Base-by-base conservation (phyloP, 2,113 vertebrate genomes). In the Scortum barcoo region DNA sequence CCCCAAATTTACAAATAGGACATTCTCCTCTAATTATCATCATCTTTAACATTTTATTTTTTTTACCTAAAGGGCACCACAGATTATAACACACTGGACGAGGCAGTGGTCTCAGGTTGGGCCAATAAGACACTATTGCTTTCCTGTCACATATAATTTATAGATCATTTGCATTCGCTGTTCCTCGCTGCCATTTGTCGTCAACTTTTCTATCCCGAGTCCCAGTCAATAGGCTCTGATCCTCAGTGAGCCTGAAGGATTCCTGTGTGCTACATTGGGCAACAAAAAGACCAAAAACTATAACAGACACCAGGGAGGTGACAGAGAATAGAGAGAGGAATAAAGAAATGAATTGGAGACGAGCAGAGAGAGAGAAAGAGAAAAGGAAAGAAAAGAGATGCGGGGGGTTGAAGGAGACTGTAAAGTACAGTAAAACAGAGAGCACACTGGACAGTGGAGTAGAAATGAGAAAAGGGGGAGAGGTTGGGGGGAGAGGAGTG, bases 121-220 rank as follows among this genome's bases (percentile, higher is more conserved):
- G 93, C 95, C 95, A 96, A 95, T 96, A 92, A 96, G 95, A 96
- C 95, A 94, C 94, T 96, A 97, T 98, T 97, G 96, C 97, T 97
- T 97, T 97, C 93, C 97, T 97, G 96, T 98, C 96, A 96, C 95
- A 96, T 97, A 96, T 96, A 97, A 97, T 97, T 97, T 97, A 97
- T 97, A 96, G 73, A 96, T 96, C 96, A 97, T 97, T 97, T 97
- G 96, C 96, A 97, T 96, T 95, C 92, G 94, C 91, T 95, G 94
- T 93, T 96, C 95, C 95, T 95, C 68, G 33, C 94, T 94, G 95
- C 84, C 95, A 95, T 95, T 96, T 92, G 92, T 95, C 90, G 90
- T 93, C 94, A 95, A 94, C 94, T 97, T 95, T 95, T 95, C 91
- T 95, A 94, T 95, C 93, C 95, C 87, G 92, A 95, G 93, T 94